Conservation (phyloP, 2,888 invertebrate species). For the Philereme vetulata region DNA sequence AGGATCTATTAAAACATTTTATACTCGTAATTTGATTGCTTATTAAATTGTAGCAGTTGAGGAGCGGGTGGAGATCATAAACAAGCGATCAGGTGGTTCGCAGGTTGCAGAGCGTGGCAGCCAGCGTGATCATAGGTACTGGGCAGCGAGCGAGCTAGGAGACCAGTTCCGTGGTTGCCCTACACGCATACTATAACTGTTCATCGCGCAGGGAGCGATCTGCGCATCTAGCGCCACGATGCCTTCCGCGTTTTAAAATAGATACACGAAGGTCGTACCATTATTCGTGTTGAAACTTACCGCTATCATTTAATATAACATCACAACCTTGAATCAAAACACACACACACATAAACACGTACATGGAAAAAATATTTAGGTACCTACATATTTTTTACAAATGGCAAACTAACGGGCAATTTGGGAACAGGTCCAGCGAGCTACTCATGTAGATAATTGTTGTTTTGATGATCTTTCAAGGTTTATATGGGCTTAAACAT, state of each 20-base stretch:
- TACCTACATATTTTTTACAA: slow-evolving; percentile 40
- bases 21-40: slow-evolving; percentile 25
- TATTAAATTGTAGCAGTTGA: slow-evolving; percentile 34
- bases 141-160: slow-evolving; percentile 1
- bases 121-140: neutral
- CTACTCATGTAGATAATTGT: slow-evolving; percentile 28
- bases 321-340: slow-evolving; percentile 60
- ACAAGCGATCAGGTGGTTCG: slow-evolving; percentile 20
- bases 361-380: slow-evolving; percentile 33
- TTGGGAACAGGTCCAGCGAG: slow-evolving; percentile 41
- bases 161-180: slow-evolving; percentile 54
- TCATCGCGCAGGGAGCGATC: slow-evolving; percentile 63
- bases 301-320: slow-evolving; percentile 53
- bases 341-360: slow-evolving; percentile 37
- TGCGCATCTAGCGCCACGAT: slow-evolving; percentile 66
- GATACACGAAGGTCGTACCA: slow-evolving; percentile 73
- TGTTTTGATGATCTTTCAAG: slow-evolving; percentile 43
- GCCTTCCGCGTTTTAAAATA: slow-evolving; percentile 82
- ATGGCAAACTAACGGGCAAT: slow-evolving; percentile 47
- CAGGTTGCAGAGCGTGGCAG: slow-evolving; percentile 40
- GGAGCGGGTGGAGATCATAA: slow-evolving; percentile 48
- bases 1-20: too few relatives aligned
- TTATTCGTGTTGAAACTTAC: slow-evolving; percentile 63
- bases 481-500: slow-evolving; percentile 51
- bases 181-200: slow-evolving; percentile 68